Percentiles rank a stretch among this genome's conserved stretches.
phyloP scores from a whole-genome alignment of 1,140 invertebrate species.

The Tetranychus urticae region DNA sequence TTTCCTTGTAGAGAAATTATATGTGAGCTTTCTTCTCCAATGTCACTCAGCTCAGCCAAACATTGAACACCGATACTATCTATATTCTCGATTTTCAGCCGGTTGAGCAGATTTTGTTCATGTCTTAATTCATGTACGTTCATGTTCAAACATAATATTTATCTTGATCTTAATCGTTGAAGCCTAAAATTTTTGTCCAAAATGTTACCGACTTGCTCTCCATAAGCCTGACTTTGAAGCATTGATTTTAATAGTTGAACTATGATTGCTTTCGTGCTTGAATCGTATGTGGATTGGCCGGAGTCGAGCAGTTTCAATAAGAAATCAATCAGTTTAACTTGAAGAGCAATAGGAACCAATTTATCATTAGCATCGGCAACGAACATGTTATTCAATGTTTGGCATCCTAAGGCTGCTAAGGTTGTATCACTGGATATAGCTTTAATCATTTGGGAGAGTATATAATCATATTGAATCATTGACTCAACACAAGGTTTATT shows the following conservation, averaged over 20 bases:
- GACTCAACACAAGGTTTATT: slow-evolving; percentile 39
- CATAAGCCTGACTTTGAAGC: slow-evolving; percentile 52
- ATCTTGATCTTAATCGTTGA: no score
- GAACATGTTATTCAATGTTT: slow-evolving; percentile 65
- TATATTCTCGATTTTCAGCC: no score
- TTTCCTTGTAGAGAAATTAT: no score
- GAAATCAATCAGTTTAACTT: slow-evolving; percentile 53
- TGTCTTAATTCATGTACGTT: no score
- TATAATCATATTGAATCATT: slow-evolving; percentile 41
- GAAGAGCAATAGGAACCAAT: slow-evolving; percentile 37
- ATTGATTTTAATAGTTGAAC: slow-evolving; percentile 87
- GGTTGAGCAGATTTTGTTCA: no score
- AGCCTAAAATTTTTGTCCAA: slow-evolving; percentile 62
- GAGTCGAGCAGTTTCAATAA: slow-evolving; percentile 50
- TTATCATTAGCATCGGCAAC: slow-evolving; percentile 12
- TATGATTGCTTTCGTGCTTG: slow-evolving; percentile 64
- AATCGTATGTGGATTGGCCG: slow-evolving; percentile 35
- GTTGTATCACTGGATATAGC: slow-evolving; percentile 64
- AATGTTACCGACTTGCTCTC: slow-evolving; percentile 41
- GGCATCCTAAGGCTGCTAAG: slow-evolving; percentile 58
- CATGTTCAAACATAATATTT: no score
- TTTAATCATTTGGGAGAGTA: slow-evolving; percentile 36
- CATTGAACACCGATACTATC: no score
- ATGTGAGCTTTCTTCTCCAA: no score
- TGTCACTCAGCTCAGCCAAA: no score